These are phyloP conservation scores for Prochilodus magdalenae DNA, from an alignment of 2,113 vertebrate species.

Conservation along the genomic window DNA sequence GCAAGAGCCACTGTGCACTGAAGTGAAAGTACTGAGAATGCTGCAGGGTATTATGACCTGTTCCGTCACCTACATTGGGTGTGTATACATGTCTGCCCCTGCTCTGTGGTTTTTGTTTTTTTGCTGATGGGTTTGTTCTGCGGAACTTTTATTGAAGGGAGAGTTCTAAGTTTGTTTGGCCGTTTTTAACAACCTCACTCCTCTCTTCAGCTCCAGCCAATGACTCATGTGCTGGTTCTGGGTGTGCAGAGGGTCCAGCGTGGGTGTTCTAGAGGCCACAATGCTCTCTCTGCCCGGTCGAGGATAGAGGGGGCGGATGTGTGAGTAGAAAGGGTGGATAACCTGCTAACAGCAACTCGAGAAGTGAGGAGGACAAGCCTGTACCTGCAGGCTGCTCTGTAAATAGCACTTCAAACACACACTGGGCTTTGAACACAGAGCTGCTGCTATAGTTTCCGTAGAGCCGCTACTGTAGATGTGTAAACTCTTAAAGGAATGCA, in stretches of 20 bases:
- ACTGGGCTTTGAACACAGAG: constrained; percentile 1
- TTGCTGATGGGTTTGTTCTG: constrained; percentile 30
- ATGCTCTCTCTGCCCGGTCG: neutral
- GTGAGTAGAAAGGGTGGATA: constrained; percentile 32
- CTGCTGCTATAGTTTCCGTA: neutral
- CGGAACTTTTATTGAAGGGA: neutral
- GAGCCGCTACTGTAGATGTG: neutral
- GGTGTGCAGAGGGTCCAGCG: constrained; percentile 20
- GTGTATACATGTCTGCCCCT: neutral
- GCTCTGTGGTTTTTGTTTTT: neutral
- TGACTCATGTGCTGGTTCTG: constrained; percentile 23
- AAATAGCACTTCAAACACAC: neutral
- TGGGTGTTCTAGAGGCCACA: constrained; percentile 37
- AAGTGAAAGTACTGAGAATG: neutral
- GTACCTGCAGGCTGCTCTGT: constrained; percentile 38
- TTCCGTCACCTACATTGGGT: neutral
- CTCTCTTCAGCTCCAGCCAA: constrained; percentile 17
- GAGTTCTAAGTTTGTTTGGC: constrained; percentile 2
- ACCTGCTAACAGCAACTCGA: constrained; percentile 30
- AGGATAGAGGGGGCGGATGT: constrained; percentile 23
- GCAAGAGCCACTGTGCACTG: neutral
- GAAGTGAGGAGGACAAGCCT: constrained; percentile 26
- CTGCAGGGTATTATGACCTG: neutral
- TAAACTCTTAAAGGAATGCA: neutral
- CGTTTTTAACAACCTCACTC: neutral